Base-by-base conservation (phyloP, 2,797 vertebrate genomes). In the Ispidina picta region DNA sequence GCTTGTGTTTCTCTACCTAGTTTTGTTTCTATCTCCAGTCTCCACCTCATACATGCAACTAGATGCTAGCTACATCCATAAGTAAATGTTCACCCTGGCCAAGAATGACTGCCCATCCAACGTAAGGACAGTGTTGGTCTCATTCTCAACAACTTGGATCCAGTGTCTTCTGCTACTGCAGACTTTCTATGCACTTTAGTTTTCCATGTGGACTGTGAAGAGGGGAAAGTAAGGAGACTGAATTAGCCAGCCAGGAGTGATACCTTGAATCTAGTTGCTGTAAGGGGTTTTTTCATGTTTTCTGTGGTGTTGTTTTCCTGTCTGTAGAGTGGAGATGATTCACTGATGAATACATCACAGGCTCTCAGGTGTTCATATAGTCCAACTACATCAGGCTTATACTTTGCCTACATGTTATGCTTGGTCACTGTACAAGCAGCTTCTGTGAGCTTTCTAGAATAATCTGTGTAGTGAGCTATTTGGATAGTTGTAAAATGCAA, bases 51-150 rank as follows among this genome's bases (percentile, higher is more conserved):
- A 18, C 3, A 5, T 46, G 25, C 15, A 76, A 28, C 3, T 8
- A 63, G 8, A 35, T 1, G 1, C 18, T 54, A 49, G 13, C 19
- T 83, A 29, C 0, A 0, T 54, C 49, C 13, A 2, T 20, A 52
- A 25, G 13, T 78, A 48, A 22, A 33, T 2, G 1, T 14, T 52
- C 3, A 5, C 58, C 26, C 39, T 86, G 58, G 37, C 37, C 37
- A 39, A 39, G 37, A 39, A 39, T 39, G 37, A 37, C 35, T 37
- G 35, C 35, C 35, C 35, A 37, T 37, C 35, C 35, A 37, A 37
- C 11, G 11, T 37, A 37, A 37, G 5, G 22, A 37, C 19, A 56
- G 22, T 6, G 15, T 46, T 55, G 55, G 2, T 54, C 70, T 65
- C 46, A 20, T 17, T 60, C 58, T 70, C 62, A 60, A 59, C 46